A percentile compares a stretch with the other conserved stretches of the same genome.
Evolutionary conservation across 2,888 invertebrate genomes (phyloP).

Genomic region (Catocala sponsa): DNA sequence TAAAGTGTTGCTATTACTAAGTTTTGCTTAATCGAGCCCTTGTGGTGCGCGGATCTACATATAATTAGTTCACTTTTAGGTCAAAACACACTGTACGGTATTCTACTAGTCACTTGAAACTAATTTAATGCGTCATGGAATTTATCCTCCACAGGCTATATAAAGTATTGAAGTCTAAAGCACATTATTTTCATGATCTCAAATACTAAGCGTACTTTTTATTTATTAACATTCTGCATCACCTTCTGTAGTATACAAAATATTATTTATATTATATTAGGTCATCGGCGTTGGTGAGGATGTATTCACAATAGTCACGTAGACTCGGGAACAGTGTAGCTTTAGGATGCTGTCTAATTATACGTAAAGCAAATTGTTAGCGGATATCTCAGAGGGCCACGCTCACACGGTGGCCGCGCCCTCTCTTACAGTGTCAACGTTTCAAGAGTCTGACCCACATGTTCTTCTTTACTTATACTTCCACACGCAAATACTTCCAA

Average conservation of each 20-base stretch:
- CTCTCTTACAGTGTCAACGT: conserved; percentile 13
- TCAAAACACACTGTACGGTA: conserved; percentile 40
- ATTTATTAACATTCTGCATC: conserved; percentile 27
- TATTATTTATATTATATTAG: conserved; percentile 14
- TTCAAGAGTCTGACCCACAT: conserved; percentile 1
- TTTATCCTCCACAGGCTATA: conserved; percentile 44
- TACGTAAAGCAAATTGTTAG: conserved; percentile 7
- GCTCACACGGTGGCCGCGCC: conserved; percentile 24
- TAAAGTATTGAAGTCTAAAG: conserved; percentile 45
- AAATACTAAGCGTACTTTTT: conserved; percentile 33
- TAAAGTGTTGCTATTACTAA: conserved; percentile 2
- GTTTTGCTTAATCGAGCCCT: conserved; percentile 1
- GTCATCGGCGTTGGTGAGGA: conserved; percentile 14
- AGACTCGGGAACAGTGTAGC: conserved; percentile 20
- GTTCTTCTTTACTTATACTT: conserved; percentile 7
- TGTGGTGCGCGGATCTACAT: conserved; percentile 17
- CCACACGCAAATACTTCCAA: conserved; percentile 13
- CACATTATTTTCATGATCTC: conserved; percentile 60
- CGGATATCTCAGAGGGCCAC: conserved; percentile 11
- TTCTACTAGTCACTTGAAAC: conserved; percentile 46
- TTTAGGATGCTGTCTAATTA: conserved; percentile 25
- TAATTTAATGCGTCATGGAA: conserved; percentile 29
- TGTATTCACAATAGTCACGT: conserved; percentile 30
- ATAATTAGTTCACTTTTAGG: conserved; percentile 26
- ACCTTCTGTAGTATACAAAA: conserved; percentile 13